Base-by-base conservation (phyloP, 2,113 vertebrate species). In the Diphyllodes magnificus region DNA sequence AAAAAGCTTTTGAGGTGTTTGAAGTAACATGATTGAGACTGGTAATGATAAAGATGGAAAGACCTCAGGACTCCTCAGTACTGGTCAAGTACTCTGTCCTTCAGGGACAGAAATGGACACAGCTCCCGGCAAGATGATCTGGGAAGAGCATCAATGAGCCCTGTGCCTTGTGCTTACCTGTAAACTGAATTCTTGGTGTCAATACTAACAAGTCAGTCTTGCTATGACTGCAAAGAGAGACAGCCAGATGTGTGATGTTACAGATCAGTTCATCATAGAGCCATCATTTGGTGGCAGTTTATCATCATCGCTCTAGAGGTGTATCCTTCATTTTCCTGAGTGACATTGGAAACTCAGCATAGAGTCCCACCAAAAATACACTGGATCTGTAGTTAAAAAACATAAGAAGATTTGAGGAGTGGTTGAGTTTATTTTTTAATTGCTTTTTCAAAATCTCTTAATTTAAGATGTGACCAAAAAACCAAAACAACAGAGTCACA, bases 401-500 rank as follows among this genome's bases (percentile, higher is more conserved):
- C 8, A 28, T 19, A 28, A 65, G 42, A 76, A 72, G 35, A 79
- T 76, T 39, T 79, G 27, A 44, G 82, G 18, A 71, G 31, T 42
- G 19, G 5, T 33, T 54, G 12, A 14, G 3, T 0, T 13, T 84
- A 37, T 73, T 72, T 61, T 63, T 17, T 1, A 82, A 73, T 77
- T 86, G n/a, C 25, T 87, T 82, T 93, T 83, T 90, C 76, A 40
- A 70, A 95, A 92, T 81, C 45, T 96, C 68, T 69, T 69, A 23
- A 75, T 93, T 64, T 39, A 59, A 87, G 40, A 85, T 75, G 33
- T 31, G 66, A 86, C 59, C 56, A 92, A 57, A 60, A 75, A 77
- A 80, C 89, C 57, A 91, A 92, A 96, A 88, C 21, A 95, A 93
- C 57, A 86, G 27, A 89, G 31, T 81, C 28, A 69, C 47, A 25